Evolutionary conservation across 2,797 vertebrate genomes (phyloP), one percentile per base, ranked within the genome.

Genomic region (Myotis pilosus): DNA sequence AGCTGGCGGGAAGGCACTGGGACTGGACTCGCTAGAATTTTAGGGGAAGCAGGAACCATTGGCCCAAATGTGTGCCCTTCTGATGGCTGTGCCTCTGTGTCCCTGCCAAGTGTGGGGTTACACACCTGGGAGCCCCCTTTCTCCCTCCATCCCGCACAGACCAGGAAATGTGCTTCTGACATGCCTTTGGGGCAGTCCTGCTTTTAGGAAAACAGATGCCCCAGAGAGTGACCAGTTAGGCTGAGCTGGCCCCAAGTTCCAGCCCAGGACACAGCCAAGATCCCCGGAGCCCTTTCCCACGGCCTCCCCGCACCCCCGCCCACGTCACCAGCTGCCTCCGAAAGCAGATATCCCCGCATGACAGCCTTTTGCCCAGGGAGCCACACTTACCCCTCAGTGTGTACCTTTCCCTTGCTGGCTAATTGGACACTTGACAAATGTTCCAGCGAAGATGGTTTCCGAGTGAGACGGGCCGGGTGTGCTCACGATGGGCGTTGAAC

Each of bases 391-490:
- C 79, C 83, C 87, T 95, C 72, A 17, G 25, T 94, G 89, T 86
- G 74, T 83, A 78, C 90, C 64, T 78, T 89, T 47, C 91, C 87
- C 84, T 81, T 2, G 1, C 69, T 88, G 90, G 96, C 92, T 96
- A 96, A 97, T 94, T 96, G 96, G 93, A 96, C 94, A 93, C 86
- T 92, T 96, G 96, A 97, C 91, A 87, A 95, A 95, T 96, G 96
- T 94, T 94, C 87, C n/a, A 15, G 89, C 74, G 3, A 80, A 41
- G 62, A 76, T 3, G 68, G 82, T 68, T 95, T 57, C 92, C 38
- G 85, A 94, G 81, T 7, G 93, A 94, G 93, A 74, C 79, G 17
- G 94, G 82, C 91, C 83, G 74, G 87, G 81, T 78, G 68, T 86
- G 64, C 66, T 90, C 93, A 92, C 25, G 28, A 57, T 33, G 92